Evolutionary conservation across 1,140 invertebrate genomes (phyloP), one percentile per base, ranked within the genome.

Genomic region (Drosophila eugracilis): DNA sequence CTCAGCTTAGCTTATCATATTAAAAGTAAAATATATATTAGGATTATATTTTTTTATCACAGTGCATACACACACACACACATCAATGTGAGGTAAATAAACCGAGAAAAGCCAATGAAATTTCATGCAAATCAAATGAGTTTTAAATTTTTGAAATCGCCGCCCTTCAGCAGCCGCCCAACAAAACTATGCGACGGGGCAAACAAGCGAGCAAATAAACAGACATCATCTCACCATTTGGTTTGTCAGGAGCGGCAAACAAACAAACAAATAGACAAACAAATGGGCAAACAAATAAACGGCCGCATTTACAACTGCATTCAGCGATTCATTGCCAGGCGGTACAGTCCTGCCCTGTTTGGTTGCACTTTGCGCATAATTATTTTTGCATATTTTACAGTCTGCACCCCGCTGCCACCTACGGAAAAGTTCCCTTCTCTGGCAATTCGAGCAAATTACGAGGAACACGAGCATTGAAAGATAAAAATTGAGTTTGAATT

Each of bases 401-500:
- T 28, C 50, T n/a, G n/a, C 4, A 22, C 10, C 32, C 19, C 7
- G 5, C 14, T 14, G 4, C 34, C n/a, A n/a, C n/a, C n/a, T n/a
- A n/a, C n/a, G n/a, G n/a, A n/a, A n/a, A n/a, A n/a, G n/a, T n/a
- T n/a, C 6, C 2, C 15, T 14, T 10, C 9, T 5, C 17, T 17
- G 21, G 19, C 42, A 22, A 32, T 32, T 36, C 48, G 19, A 55
- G 54, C 83, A 73, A 73, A 81, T 86, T 86, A 57, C 77, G 63
- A 66, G 71, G 41, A 58, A 45, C 32, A 45, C 71, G 22, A 80
- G 57, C 69, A 57, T 19, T 34, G 47, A 81, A 78, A 83, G 74
- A 86, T 86, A 88, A 88, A 86, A 86, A 86, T 78, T 86, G 77
- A 75, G 78, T 86, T 88, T 88, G 77, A 88, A 86, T 88, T 86